Evolutionary conservation across 92 coral and sea anemone species (phyloP).

Genomic region (Galaxea fascicularis): DNA sequence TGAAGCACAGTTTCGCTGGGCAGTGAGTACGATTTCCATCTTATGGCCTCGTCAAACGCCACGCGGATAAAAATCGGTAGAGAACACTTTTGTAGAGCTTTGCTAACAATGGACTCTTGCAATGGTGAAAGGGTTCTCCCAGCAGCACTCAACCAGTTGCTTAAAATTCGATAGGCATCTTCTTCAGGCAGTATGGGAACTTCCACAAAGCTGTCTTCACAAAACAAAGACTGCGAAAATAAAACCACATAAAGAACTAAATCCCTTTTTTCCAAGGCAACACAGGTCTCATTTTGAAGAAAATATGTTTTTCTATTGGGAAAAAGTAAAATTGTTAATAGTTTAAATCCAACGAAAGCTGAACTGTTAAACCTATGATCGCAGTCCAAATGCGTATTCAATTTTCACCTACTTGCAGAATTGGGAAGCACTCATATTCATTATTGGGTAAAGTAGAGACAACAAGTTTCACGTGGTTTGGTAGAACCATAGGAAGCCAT

Average conservation of each 20-base stretch:
- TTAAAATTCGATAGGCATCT: slow-evolving; percentile 66
- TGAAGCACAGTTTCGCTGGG: slow-evolving; percentile 62
- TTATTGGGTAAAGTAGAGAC: slow-evolving; percentile 70
- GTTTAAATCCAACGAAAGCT: too few species aligned
- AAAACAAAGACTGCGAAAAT: slow-evolving; percentile 55
- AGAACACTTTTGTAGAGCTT: slow-evolving; percentile 67
- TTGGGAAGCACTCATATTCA: slow-evolving; percentile 70
- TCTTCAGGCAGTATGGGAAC: slow-evolving; percentile 72
- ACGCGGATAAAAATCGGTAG: slow-evolving; percentile 77
- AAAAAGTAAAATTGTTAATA: too few species aligned
- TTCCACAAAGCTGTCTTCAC: slow-evolving; percentile 60
- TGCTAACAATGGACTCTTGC: slow-evolving; percentile 47
- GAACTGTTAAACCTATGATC: too few species aligned
- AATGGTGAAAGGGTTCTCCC: slow-evolving; percentile 64
- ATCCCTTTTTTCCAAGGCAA: too few species aligned
- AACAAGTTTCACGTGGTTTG: slow-evolving; percentile 65
- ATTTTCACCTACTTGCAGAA: slow-evolving; percentile 59
- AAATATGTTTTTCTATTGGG: too few species aligned
- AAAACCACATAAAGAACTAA: neutral
- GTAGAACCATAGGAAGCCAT: slow-evolving; percentile 72
- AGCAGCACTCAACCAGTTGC: slow-evolving; percentile 60
- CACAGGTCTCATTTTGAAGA: too few species aligned
- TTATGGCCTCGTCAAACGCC: slow-evolving; percentile 77
- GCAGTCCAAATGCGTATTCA: too few species aligned
- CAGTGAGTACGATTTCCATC: slow-evolving; percentile 75